Evolutionary conservation across 2,888 invertebrate species (phyloP).

Genomic region (Macaria liturata): DNA sequence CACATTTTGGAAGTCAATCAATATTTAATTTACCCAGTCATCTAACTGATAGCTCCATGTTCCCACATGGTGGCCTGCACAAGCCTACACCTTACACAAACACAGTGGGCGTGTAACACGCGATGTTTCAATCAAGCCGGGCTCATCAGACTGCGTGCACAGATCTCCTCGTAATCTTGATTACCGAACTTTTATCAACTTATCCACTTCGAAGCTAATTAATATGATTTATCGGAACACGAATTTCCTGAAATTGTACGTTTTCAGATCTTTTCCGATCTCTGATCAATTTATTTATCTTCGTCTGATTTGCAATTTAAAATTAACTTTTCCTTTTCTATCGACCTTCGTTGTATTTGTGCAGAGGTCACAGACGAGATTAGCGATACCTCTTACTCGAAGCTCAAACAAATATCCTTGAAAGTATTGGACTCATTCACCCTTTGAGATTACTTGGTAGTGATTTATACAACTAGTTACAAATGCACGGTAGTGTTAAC

Average conservation of each 20-base stretch:
- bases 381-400: not conserved
- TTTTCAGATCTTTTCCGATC: not conserved
- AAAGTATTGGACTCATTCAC: conserved; percentile 1
- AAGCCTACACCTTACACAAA: not conserved
- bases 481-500: too few relatives aligned
- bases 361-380: not conserved
- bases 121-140: conserved; percentile 1
- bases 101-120: conserved; percentile 4
- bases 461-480: too few relatives aligned
- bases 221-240: not conserved
- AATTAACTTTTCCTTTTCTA: not conserved
- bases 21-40: too few relatives aligned
- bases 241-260: not conserved
- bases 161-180: conserved; percentile 19
- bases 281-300: too few relatives aligned
- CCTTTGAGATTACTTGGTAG: not conserved
- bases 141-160: conserved; percentile 6
- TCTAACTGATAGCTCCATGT: not conserved
- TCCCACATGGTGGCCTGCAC: not conserved
- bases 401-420: not conserved
- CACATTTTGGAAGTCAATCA: too few relatives aligned
- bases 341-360: not conserved
- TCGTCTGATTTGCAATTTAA: not conserved
- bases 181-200: conserved; percentile 1
- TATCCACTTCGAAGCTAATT: not conserved